Evolutionary conservation across 2,113 vertebrate species (phyloP), one percentile per base, ranked within the genome.

Genomic region (Albula goreensis): DNA sequence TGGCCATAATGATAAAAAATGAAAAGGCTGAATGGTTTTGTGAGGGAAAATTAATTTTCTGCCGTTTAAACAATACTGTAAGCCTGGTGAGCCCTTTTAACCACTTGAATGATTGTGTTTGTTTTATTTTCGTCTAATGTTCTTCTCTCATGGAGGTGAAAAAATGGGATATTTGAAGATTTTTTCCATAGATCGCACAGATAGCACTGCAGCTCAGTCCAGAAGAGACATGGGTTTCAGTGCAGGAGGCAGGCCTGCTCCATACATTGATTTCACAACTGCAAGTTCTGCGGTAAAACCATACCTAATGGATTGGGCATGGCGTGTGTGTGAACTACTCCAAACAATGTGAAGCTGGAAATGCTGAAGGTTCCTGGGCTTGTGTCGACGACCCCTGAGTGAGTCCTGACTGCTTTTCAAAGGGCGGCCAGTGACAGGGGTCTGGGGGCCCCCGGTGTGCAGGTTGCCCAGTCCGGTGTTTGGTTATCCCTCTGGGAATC

Each of bases 271-370:
- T 86, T 77, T 84, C 87, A 85, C 84, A 50, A 90, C 92, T 87
- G 89, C 78, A 88, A 87, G 89, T 87, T 85, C 84, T 70, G 25
- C 49, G 41, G 85, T 86, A 90, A 10, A 93, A 50, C 49, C 78
- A 86, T 19, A 82, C 85, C 82, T 80, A 86, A 87, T 89, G 83
- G 86, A 90, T 90, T 85, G 87, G 60, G 84, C 80, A 41, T 83
- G 88, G 80, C 81, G 15, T 83, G 22, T 12, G 90, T 88, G 91
- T 86, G 90, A 93, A 87, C 89, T 7, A 90, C 88, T 88, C 63
- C 83, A 87, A 87, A 89, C 89, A 85, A 89, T 88, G 88, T 90
- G 90, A 91, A 89, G 88, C 80, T 90, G 86, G 87, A 92, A 87
- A 87, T 88, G 83, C 56, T 12, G 78, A 87, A 84, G 90, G 86